These are phyloP conservation scores for Theristicus caerulescens DNA, from an alignment of 2,113 vertebrate species.

Conservation along the genomic window DNA sequence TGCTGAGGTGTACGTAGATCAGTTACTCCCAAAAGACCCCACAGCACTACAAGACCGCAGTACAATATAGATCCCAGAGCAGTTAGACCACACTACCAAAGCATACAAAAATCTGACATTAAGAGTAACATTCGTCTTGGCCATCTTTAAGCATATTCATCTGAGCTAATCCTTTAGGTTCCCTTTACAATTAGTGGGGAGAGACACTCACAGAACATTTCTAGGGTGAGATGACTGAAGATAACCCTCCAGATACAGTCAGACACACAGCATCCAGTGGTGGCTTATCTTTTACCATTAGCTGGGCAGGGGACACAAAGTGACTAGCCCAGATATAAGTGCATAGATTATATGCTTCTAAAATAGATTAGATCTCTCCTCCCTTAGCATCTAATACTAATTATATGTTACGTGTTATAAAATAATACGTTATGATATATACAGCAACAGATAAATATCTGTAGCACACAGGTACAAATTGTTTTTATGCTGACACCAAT, in stretches of 20 bases:
- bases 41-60: background rate
- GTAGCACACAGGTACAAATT: background rate
- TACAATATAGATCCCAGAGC: background rate
- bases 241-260: background rate
- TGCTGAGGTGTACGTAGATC: background rate
- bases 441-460: background rate
- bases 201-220: background rate
- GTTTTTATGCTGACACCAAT: background rate
- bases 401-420: background rate
- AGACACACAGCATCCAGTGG: background rate
- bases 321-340: background rate
- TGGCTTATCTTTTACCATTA: background rate
- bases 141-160: background rate
- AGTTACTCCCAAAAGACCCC: background rate
- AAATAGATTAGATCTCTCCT: background rate
- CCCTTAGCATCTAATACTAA: background rate
- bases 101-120: background rate
- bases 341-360: background rate
- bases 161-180: background rate
- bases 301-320: background rate
- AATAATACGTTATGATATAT: background rate
- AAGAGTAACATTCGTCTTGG: background rate
- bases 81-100: background rate
- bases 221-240: background rate
- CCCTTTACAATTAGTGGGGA: background rate